Evolutionary conservation across 2,888 invertebrate genomes (phyloP).

Genomic region (Meghimatium bilineatum): DNA sequence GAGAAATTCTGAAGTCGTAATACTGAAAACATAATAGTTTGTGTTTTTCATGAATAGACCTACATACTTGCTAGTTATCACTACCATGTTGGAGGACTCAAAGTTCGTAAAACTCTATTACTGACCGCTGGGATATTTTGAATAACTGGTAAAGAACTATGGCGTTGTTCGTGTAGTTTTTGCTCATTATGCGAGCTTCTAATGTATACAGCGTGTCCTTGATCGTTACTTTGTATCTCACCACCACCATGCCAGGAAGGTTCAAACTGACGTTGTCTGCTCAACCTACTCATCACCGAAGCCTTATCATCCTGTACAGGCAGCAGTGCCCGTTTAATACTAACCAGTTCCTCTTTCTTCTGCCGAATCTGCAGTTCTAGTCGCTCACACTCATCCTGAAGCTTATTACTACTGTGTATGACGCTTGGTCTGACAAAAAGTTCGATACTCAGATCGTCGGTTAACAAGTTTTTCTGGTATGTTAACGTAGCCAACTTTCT

Average conservation of each 20-base stretch:
- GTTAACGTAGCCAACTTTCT: slow-evolving; percentile 60
- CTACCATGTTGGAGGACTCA: slow-evolving; percentile 44
- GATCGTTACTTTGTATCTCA: background rate
- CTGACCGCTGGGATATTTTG: slow-evolving; percentile 3
- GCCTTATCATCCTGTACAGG: slow-evolving; percentile 63
- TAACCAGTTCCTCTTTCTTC: slow-evolving; percentile 62
- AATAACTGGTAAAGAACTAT: background rate
- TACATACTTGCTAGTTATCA: background rate
- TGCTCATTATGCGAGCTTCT: slow-evolving; percentile 21
- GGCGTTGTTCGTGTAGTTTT: background rate
- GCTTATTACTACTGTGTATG: slow-evolving; percentile 66
- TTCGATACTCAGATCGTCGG: slow-evolving; percentile 64
- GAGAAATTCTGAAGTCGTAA: no score
- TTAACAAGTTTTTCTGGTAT: slow-evolving; percentile 60
- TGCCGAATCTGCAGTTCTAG: slow-evolving; percentile 62
- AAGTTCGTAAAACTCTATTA: slow-evolving; percentile 12
- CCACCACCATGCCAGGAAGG: slow-evolving; percentile 19
- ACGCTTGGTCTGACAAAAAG: slow-evolving; percentile 63
- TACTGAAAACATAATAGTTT: no score
- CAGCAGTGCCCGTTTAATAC: slow-evolving; percentile 64
- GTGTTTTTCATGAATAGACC: no score
- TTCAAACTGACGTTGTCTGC: slow-evolving; percentile 31
- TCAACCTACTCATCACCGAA: slow-evolving; percentile 57
- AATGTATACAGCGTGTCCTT: slow-evolving; percentile 38
- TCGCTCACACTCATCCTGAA: slow-evolving; percentile 68